Conservation (phyloP, 2,888 invertebrate species). For the Rhagium mordax region DNA sequence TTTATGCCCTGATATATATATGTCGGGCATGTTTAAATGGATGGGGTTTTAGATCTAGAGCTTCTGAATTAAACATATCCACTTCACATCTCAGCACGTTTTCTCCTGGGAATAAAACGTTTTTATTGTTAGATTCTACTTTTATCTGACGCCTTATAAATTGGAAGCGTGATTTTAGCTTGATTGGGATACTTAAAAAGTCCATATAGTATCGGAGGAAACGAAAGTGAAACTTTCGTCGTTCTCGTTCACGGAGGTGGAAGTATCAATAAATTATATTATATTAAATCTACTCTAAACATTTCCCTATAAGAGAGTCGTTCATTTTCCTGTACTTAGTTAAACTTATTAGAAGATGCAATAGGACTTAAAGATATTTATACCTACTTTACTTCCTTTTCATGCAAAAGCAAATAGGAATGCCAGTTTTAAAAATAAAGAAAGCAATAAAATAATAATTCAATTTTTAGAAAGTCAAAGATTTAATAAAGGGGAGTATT, state of each 20-base stretch:
- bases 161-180: slow-evolving; percentile 50
- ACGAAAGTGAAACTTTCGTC: background rate
- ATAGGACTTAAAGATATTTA: too few species aligned
- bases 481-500: too few species aligned
- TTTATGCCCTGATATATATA: background rate
- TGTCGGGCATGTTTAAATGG: slow-evolving; percentile 47
- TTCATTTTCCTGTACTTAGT: too few species aligned
- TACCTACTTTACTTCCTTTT: too few species aligned
- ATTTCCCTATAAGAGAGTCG: too few species aligned
- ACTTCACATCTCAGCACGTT: slow-evolving; percentile 13
- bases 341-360: too few species aligned
- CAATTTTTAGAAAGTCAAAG: too few species aligned
- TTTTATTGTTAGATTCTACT: slow-evolving; percentile 34
- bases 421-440: too few species aligned
- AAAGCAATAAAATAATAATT: too few species aligned
- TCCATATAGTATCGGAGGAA: too few species aligned
- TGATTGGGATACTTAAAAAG: slow-evolving; percentile 49
- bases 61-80: slow-evolving; percentile 48
- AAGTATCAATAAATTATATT: background rate
- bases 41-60: slow-evolving; percentile 38
- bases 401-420: too few species aligned
- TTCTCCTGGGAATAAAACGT: slow-evolving; percentile 41
- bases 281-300: too few species aligned
- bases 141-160: slow-evolving; percentile 10
- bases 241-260: background rate